These are phyloP conservation scores for Mesembrinibis cayennensis DNA, from an alignment of 2,113 vertebrate species.

Conservation along the genomic window DNA sequence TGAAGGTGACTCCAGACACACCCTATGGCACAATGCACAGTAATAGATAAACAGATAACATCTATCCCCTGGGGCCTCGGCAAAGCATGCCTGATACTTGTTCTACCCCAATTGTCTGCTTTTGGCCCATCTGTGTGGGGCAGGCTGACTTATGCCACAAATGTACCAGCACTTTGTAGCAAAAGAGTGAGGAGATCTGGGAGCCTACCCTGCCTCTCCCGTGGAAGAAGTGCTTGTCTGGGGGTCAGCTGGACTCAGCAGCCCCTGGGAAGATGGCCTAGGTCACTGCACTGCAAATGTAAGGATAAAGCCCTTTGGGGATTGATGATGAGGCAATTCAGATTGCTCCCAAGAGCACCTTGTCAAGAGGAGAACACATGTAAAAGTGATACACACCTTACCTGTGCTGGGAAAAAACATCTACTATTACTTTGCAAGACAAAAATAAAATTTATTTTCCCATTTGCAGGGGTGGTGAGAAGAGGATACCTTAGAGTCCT, in stretches of 20 bases:
- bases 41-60: not conserved
- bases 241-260: not conserved
- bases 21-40: not conserved
- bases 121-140: not conserved
- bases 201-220: not conserved
- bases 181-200: not conserved
- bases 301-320: not conserved
- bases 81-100: not conserved
- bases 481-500: not conserved
- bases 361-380: not conserved
- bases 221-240: not conserved
- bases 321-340: accelerated
- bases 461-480: not conserved
- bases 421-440: not conserved
- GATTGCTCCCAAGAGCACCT: not conserved
- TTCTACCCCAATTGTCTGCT: not conserved
- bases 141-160: not conserved
- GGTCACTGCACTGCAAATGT: not conserved
- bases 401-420: not conserved
- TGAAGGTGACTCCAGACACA: not conserved
- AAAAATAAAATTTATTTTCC: not conserved
- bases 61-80: not conserved
- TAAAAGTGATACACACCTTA: not conserved
- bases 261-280: not conserved
- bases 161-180: not conserved